phyloP scores from a whole-genome alignment of 2,797 vertebrate genomes.

The Bradypus variegatus region DNA sequence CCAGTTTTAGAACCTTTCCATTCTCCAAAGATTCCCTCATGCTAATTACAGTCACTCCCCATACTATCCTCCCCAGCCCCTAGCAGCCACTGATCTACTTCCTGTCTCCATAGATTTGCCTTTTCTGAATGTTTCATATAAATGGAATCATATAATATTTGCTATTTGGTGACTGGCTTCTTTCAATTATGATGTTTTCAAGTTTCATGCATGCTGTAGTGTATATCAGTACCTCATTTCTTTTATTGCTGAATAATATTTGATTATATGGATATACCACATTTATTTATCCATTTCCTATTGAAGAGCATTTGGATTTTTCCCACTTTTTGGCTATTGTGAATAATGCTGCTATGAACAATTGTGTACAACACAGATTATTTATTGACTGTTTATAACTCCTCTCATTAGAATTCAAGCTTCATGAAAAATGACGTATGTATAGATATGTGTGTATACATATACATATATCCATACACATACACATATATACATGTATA shows the following conservation, averaged over 20 bases:
- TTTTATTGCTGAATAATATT: neutral
- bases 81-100: neutral
- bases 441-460: neutral
- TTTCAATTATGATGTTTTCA: neutral
- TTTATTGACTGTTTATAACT: conserved; percentile 17
- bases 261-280: neutral
- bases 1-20: neutral
- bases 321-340: neutral
- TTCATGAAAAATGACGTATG: neutral
- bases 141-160: neutral
- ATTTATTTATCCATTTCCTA: neutral
- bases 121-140: neutral
- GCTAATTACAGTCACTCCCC: neutral
- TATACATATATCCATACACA: neutral
- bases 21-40: neutral
- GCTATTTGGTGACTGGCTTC: neutral
- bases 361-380: neutral
- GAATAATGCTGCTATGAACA: neutral
- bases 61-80: neutral
- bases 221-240: neutral
- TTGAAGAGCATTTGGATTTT: neutral
- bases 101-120: neutral
- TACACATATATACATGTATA: neutral
- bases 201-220: neutral
- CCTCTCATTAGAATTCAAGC: conserved; percentile 29